These are phyloP conservation scores for Sander vitreus DNA, from an alignment of 2,113 vertebrate genomes.

Conservation along the genomic window DNA sequence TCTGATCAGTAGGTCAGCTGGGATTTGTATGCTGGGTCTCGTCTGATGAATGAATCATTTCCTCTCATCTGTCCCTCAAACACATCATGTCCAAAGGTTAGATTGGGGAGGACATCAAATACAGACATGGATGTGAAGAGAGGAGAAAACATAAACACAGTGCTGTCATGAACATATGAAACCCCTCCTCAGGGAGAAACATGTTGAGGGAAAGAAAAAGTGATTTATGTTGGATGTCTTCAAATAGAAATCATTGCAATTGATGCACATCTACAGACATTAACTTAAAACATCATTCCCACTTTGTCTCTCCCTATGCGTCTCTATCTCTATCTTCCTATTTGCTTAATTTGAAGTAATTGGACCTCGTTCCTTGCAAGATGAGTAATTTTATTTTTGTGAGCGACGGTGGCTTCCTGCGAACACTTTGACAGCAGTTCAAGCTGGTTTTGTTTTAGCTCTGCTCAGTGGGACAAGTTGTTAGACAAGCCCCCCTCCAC, in stretches of 20 bases:
- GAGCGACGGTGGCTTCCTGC: slow-evolving; percentile 31
- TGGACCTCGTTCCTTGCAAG: slow-evolving; percentile 20
- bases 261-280: slow-evolving; percentile 30
- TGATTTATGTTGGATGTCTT: slow-evolving; percentile 47
- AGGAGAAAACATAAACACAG: slow-evolving; percentile 31
- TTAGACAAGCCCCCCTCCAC: slow-evolving; percentile 3
- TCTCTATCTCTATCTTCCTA: neutral
- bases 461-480: slow-evolving; percentile 34
- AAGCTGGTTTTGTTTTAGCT: slow-evolving; percentile 27
- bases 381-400: slow-evolving; percentile 46
- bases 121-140: slow-evolving; percentile 45
- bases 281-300: slow-evolving; percentile 16
- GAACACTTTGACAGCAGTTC: slow-evolving; percentile 24
- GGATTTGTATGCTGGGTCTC: slow-evolving; percentile 58
- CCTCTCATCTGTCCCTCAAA: slow-evolving; percentile 71
- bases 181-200: slow-evolving; percentile 48
- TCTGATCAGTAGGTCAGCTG: slow-evolving; percentile 69
- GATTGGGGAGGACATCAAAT: slow-evolving; percentile 65
- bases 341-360: slow-evolving; percentile 47
- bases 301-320: slow-evolving; percentile 21
- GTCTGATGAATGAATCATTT: slow-evolving; percentile 76
- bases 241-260: neutral
- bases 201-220: slow-evolving; percentile 45
- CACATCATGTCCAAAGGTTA: slow-evolving; percentile 58
- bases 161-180: slow-evolving; percentile 52